phyloP scores from a whole-genome alignment of 2,797 vertebrate species.

The Zenarchopterus dispar region DNA sequence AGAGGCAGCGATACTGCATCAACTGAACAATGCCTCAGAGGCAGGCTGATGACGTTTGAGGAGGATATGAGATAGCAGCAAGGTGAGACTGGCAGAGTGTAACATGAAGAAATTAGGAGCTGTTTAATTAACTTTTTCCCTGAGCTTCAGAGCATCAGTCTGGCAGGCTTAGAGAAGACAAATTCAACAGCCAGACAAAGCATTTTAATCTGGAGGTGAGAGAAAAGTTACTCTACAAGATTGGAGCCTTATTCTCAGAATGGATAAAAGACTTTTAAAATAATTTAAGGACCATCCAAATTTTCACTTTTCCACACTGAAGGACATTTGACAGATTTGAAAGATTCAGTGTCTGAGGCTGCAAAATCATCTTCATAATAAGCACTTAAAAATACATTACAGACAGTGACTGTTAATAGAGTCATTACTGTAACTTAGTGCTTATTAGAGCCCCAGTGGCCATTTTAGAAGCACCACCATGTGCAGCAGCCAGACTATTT shows the following conservation, averaged over 20 bases:
- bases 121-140: conserved; percentile 56
- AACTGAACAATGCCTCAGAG: conserved; percentile 34
- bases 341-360: not conserved
- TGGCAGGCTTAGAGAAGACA: conserved; percentile 3
- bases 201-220: conserved; percentile 17
- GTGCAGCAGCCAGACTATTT: not conserved
- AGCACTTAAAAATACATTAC: not conserved
- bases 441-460: not conserved
- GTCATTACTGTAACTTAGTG: not conserved
- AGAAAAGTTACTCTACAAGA: conserved; percentile 12
- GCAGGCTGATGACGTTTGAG: conserved; percentile 21
- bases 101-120: conserved; percentile 59
- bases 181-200: conserved; percentile 27
- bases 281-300: too few relatives aligned
- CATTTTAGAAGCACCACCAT: not conserved
- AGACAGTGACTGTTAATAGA: not conserved
- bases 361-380: conserved; percentile 5
- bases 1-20: conserved; percentile 26
- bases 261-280: too few relatives aligned
- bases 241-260: too few relatives aligned
- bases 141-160: conserved; percentile 22
- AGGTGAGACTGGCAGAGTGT: conserved; percentile 49
- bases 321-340: conserved; percentile 1
- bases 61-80: conserved; percentile 34
- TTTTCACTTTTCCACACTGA: not conserved